Percentiles rank a stretch among this genome's conserved stretches.
Evolutionary conservation across 2,888 invertebrate species (phyloP).

Genomic region (Polydrusus tereticollis): DNA sequence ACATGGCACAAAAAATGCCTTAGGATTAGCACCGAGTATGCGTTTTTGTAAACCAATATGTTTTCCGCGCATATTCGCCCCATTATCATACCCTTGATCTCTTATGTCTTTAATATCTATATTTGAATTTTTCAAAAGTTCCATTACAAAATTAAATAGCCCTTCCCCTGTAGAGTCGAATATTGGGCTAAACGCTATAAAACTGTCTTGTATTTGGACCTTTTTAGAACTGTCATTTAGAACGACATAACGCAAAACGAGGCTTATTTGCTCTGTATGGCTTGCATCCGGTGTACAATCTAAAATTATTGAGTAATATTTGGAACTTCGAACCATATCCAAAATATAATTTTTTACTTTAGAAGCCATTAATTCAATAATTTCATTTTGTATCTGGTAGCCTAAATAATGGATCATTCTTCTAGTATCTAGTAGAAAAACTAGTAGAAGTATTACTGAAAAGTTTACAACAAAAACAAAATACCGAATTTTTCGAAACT

Average conservation of each 20-base stretch:
- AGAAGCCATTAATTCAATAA: conserved; percentile 18
- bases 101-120: conserved; percentile 41
- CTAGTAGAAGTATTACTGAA: conserved; percentile 14
- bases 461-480: conserved; percentile 19
- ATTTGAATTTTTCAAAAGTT: conserved; percentile 21
- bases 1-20: conserved; percentile 53
- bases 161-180: conserved; percentile 49
- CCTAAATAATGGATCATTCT: conserved; percentile 13
- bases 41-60: conserved; percentile 47
- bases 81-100: conserved; percentile 54
- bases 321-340: conserved; percentile 47
- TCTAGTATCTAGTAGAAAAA: conserved; percentile 16
- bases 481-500: conserved; percentile 23
- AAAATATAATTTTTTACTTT: conserved; percentile 29
- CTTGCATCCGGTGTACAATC: conserved; percentile 54
- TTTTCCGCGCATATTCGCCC: conserved; percentile 49
- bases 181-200: conserved; percentile 40
- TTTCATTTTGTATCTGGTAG: conserved; percentile 21
- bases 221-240: conserved; percentile 45
- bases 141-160: conserved; percentile 51
- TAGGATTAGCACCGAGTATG: conserved; percentile 46
- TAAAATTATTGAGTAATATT: conserved; percentile 56
- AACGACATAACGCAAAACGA: conserved; percentile 53
- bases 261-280: conserved; percentile 58
- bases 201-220: conserved; percentile 47